These are phyloP conservation scores for Tipula unca DNA, from an alignment of 2,888 invertebrate species.

Conservation along the genomic window DNA sequence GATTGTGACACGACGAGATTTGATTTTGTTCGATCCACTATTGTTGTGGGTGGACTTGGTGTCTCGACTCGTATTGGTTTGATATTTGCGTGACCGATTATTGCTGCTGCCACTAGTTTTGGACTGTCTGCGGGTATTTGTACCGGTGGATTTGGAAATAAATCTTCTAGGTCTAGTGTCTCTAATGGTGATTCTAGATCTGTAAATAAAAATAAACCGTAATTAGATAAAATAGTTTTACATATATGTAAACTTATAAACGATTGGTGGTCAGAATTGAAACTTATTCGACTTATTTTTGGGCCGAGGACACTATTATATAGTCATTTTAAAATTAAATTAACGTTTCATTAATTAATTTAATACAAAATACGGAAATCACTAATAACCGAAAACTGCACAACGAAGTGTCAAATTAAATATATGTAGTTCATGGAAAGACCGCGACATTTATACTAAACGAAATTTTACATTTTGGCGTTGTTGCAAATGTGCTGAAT, in stretches of 20 bases:
- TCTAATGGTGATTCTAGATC: slow-evolving; percentile 15
- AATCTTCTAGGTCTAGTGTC: slow-evolving; percentile 23
- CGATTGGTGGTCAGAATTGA: too few species aligned
- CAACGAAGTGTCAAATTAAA: too few species aligned
- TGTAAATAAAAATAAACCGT: not conserved
- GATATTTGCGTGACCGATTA: not conserved
- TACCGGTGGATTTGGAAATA: slow-evolving; percentile 29
- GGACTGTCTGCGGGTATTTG: slow-evolving; percentile 18
- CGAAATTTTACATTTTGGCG: not conserved
- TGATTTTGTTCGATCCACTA: not conserved
- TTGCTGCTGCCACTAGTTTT: not conserved
- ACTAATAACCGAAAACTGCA: too few species aligned
- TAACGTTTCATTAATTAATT: too few species aligned
- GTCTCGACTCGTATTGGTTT: not conserved
- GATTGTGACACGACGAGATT: not conserved
- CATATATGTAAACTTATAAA: not conserved
- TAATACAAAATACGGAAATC: too few species aligned
- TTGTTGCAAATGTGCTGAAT: not conserved
- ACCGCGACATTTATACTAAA: not conserved
- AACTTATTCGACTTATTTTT: too few species aligned
- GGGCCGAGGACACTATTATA: not conserved
- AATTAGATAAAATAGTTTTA: not conserved
- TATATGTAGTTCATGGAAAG: not conserved
- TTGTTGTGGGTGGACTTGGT: not conserved
- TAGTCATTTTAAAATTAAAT: too few species aligned